Percentiles rank a stretch among this genome's conserved stretches.
These are phyloP conservation scores for Enteromius argenteus DNA, from an alignment of 2,797 vertebrate species.

Conservation along the genomic window DNA sequence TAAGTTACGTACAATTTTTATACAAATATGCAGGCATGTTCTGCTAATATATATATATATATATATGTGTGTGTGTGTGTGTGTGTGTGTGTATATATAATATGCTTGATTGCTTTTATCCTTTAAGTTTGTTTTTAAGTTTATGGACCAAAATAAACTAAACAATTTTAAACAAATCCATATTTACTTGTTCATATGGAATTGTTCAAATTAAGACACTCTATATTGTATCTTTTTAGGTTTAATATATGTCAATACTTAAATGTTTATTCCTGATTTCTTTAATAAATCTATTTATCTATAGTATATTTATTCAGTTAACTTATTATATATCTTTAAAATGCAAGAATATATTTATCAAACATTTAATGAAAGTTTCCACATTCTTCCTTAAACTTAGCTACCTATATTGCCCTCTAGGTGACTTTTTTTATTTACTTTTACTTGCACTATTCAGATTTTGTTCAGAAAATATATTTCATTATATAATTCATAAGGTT, in stretches of 20 bases:
- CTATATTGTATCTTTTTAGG: background rate
- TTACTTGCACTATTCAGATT: background rate
- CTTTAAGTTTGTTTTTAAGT: background rate
- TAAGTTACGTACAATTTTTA: background rate
- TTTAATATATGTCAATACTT: background rate
- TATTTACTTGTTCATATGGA: background rate
- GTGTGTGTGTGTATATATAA: too few species aligned
- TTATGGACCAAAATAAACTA: background rate
- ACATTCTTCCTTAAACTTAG: background rate
- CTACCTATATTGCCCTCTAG: too few species aligned
- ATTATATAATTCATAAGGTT: too few species aligned
- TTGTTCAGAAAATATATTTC: background rate
- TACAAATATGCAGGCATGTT: background rate
- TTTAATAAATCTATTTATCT: background rate
- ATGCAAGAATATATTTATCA: background rate
- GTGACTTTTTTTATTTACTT: background rate
- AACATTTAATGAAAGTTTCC: background rate
- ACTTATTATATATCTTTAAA: background rate
- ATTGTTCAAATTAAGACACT: background rate
- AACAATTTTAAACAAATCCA: background rate
- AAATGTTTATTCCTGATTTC: background rate
- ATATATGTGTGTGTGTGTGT: too few species aligned
- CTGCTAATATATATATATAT: background rate
- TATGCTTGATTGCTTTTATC: background rate
- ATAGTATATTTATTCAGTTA: background rate